Evolutionary conservation across 2,888 invertebrate species (phyloP), one percentile per base, ranked within the genome.

Genomic region (Cataglyphis cursor): DNA sequence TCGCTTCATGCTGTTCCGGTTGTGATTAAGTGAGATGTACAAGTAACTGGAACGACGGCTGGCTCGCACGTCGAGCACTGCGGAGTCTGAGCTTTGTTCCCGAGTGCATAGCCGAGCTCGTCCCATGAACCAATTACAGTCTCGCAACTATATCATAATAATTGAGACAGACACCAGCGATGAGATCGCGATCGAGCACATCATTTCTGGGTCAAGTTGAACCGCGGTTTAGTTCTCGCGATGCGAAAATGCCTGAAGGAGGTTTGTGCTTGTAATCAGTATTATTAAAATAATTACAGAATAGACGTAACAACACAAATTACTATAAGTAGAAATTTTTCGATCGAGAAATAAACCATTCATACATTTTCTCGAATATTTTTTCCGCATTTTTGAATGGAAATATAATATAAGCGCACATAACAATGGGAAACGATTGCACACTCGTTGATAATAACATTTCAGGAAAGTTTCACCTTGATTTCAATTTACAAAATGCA

Each of bases 11-110:
- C 35, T 66, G 62, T 82, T 75, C 70, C 73, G 61, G 48, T 84
- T 82, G 82, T 76, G 86, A 87, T 86, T 81, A 81, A 80, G 78
- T 74, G 81, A 73, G 83, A 83, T 62, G 83, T 85, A 83, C 72
- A 86, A 83, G 78, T 70, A 59, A 78, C 72, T 61, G 24, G 44
- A 72, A 78, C 59, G 44, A 44, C 35, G 72, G 24, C 72, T 72
- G 72, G 59, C 72, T 72, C 18, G 72, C 78, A 70, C 78, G 44
- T 70, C 78, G 78, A 44, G 78, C 38, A 65, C 65, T 75, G 68
- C 21, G 15, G 70, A 44, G 78, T 24, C 72, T 78, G 59, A 70
- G 78, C 78, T 78, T 78, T 78, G 78, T 78, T 78, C 44, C 78
- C 44, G 44, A 59, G 24, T 72, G 72, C 72, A 78, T 72, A 57